These are phyloP conservation scores for Babyrousa celebensis DNA, from an alignment of 2,797 vertebrate species.

Conservation along the genomic window DNA sequence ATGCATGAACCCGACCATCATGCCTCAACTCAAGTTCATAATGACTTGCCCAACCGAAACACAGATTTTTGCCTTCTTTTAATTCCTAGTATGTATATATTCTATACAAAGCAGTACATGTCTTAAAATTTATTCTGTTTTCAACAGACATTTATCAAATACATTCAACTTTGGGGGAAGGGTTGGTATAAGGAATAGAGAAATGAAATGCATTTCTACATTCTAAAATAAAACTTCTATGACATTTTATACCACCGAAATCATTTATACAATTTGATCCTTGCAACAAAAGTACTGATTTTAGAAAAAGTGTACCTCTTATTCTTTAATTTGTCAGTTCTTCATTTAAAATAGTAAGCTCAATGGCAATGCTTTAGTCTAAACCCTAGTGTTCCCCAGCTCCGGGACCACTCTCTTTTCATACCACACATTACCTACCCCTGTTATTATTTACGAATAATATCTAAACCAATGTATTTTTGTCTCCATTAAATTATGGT, in stretches of 20 bases:
- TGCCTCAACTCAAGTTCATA: neutral
- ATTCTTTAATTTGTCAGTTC: neutral
- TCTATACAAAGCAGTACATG: neutral
- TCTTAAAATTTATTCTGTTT: neutral
- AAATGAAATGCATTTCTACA: neutral
- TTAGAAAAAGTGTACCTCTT: neutral
- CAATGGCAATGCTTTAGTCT: neutral
- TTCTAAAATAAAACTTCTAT: neutral
- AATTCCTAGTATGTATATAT: neutral
- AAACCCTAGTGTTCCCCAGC: neutral
- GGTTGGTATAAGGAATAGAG: neutral
- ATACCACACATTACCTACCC: neutral
- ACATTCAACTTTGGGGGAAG: neutral
- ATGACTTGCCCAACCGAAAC: neutral
- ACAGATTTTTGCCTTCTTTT: neutral
- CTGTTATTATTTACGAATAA: neutral
- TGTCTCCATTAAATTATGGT: neutral
- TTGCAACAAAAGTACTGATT: neutral
- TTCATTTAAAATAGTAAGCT: neutral
- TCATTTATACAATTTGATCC: neutral
- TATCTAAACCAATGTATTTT: neutral
- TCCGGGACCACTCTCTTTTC: neutral
- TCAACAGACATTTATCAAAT: neutral
- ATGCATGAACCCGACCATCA: neutral
- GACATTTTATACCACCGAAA: neutral